Percentiles rank a stretch among this genome's conserved stretches.
Evolutionary conservation across 2,797 vertebrate species (phyloP).

Genomic region (Taenioides sp.): DNA sequence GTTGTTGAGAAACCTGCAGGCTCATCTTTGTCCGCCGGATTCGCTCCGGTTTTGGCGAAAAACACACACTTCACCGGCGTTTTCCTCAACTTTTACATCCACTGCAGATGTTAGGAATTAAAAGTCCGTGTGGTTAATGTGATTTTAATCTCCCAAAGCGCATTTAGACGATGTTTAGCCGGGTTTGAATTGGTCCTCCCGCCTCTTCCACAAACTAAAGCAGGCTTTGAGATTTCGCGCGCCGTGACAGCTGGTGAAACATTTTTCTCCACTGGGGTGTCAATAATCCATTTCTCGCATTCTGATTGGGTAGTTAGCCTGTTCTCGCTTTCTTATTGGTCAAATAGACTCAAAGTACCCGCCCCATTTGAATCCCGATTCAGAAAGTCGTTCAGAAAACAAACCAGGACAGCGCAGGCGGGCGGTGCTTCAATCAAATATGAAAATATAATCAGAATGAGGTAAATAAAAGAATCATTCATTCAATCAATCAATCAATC

Average conservation of each 20-base stretch:
- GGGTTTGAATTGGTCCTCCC: constrained; percentile 63
- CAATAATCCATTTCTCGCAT: constrained; percentile 38
- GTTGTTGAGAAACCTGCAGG: constrained; percentile 57
- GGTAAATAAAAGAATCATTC: neutral
- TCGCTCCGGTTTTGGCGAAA: constrained; percentile 8
- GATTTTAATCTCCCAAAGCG: constrained; percentile 20
- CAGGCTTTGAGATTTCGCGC: constrained; percentile 79
- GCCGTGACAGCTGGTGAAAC: constrained; percentile 63
- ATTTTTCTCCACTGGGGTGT: constrained; percentile 32
- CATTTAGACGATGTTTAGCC: constrained; percentile 29
- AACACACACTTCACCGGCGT: constrained; percentile 19
- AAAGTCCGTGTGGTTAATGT: neutral
- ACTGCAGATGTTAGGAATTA: neutral
- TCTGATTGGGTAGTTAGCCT: constrained; percentile 57
- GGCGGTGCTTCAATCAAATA: constrained; percentile 20
- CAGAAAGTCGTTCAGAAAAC: neutral
- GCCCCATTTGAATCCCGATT: constrained; percentile 30
- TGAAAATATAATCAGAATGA: neutral
- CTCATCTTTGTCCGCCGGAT: constrained; percentile 64
- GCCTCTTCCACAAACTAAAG: constrained; percentile 60
- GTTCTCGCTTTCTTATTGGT: constrained; percentile 63
- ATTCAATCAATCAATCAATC: neutral
- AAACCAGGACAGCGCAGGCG: neutral
- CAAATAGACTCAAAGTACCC: neutral
- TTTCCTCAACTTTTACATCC: constrained; percentile 7